phyloP scores from a whole-genome alignment of 92 coral and sea anemone species.

The Epizoanthus ramosus region DNA sequence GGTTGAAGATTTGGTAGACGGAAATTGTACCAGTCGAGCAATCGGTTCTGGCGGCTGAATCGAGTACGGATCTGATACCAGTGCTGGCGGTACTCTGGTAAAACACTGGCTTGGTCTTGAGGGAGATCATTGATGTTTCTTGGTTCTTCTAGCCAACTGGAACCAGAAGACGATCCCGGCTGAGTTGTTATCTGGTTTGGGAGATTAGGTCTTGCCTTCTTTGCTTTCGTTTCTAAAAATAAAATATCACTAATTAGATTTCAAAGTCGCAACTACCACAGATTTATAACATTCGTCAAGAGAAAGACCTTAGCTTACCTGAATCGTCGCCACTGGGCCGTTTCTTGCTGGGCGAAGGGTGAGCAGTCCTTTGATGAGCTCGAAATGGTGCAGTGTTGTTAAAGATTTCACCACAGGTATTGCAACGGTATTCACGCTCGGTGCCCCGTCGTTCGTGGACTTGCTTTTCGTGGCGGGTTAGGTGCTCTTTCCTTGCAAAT shows the following conservation, averaged over 20 bases:
- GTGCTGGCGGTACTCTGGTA: slow-evolving; percentile 41
- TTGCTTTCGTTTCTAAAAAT: background rate
- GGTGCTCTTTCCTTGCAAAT: background rate
- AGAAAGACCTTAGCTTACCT: background rate
- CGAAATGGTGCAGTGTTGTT: slow-evolving; percentile 40
- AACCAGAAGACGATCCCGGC: background rate
- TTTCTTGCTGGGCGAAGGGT: slow-evolving; percentile 19
- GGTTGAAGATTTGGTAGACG: slow-evolving; percentile 36
- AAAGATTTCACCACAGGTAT: slow-evolving; percentile 35
- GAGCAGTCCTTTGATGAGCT: slow-evolving; percentile 42
- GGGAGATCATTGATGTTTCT: background rate
- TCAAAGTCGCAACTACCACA: background rate
- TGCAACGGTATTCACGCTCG: slow-evolving; percentile 23
- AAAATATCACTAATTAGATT: background rate
- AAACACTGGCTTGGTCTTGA: slow-evolving; percentile 22
- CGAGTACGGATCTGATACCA: slow-evolving; percentile 57
- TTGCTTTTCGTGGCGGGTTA: slow-evolving; percentile 30
- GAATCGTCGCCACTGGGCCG: background rate
- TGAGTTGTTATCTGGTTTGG: slow-evolving; percentile 3
- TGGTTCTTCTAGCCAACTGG: slow-evolving; percentile 50
- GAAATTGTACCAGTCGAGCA: slow-evolving; percentile 59
- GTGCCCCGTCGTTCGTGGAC: slow-evolving; percentile 34
- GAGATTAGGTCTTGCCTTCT: slow-evolving; percentile 15
- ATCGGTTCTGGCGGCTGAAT: slow-evolving; percentile 46
- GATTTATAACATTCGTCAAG: background rate